Conservation (phyloP, 2,888 invertebrate species). For the Monochamus alternatus region DNA sequence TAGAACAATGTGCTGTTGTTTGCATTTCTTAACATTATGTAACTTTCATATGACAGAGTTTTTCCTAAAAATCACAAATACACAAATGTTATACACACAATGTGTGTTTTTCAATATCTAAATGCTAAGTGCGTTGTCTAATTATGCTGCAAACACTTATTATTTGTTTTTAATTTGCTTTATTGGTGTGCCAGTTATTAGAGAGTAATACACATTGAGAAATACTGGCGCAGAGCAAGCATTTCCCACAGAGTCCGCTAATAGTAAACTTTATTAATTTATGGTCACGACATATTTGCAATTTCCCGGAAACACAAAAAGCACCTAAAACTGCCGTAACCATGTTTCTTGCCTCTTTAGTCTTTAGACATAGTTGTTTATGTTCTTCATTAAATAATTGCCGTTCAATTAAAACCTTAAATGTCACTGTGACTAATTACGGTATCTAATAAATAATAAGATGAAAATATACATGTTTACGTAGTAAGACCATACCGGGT, state of each 20-base stretch:
- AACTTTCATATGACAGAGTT: no score
- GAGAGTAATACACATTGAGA: not conserved
- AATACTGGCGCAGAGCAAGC: not conserved
- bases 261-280: not conserved
- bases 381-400: not conserved
- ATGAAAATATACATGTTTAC: conserved; percentile 23
- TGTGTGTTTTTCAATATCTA: no score
- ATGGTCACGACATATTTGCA: not conserved
- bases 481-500: no score
- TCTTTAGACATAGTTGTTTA: not conserved
- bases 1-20: no score
- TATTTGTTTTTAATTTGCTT: no score
- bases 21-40: no score
- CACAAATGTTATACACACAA: no score
- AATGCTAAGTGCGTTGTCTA: no score
- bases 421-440: no score
- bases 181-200: no score
- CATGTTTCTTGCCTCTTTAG: not conserved
- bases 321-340: not conserved
- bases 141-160: no score
- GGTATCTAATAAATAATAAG: conserved; percentile 9
- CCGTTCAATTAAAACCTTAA: not conserved
- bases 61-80: no score
- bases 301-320: conserved; percentile 7
- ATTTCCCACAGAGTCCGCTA: conserved; percentile 1